Conservation (phyloP, 2,888 invertebrate species). For the Microplitis deprimator region DNA sequence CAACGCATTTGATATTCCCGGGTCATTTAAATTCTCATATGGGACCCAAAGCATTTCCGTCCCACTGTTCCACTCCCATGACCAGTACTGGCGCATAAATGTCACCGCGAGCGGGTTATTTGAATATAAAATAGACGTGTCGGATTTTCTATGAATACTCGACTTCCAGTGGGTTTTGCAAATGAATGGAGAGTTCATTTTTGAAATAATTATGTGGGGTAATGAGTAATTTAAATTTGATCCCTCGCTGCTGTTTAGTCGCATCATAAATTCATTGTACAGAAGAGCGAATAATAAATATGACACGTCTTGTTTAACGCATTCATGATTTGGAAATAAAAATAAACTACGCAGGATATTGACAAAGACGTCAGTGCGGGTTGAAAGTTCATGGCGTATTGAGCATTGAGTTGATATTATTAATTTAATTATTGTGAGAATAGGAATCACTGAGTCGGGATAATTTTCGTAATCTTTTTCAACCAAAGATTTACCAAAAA, state of each 20-base stretch:
- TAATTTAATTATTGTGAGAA: constrained; percentile 72
- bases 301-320: constrained; percentile 72
- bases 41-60: constrained; percentile 57
- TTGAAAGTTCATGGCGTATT: constrained; percentile 75
- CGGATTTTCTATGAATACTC: constrained; percentile 69
- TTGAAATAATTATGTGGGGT: constrained; percentile 70
- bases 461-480: constrained; percentile 72
- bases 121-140: constrained; percentile 57
- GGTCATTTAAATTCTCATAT: constrained; percentile 54
- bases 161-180: constrained; percentile 72
- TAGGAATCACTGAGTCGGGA: constrained; percentile 74
- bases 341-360: constrained; percentile 74
- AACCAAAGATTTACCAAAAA: constrained; percentile 71
- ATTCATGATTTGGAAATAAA: constrained; percentile 74
- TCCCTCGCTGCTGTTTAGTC: constrained; percentile 41
- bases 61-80: constrained; percentile 64
- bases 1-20: constrained; percentile 55
- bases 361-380: constrained; percentile 70
- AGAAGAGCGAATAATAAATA: constrained; percentile 73
- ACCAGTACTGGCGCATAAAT: constrained; percentile 64
- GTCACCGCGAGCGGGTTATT: constrained; percentile 52
- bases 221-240: constrained; percentile 69
- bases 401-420: constrained; percentile 74
- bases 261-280: constrained; percentile 71
- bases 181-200: constrained; percentile 72